These are phyloP conservation scores for Sciurus vulgaris DNA, from an alignment of 2,797 vertebrate genomes.

Conservation along the genomic window DNA sequence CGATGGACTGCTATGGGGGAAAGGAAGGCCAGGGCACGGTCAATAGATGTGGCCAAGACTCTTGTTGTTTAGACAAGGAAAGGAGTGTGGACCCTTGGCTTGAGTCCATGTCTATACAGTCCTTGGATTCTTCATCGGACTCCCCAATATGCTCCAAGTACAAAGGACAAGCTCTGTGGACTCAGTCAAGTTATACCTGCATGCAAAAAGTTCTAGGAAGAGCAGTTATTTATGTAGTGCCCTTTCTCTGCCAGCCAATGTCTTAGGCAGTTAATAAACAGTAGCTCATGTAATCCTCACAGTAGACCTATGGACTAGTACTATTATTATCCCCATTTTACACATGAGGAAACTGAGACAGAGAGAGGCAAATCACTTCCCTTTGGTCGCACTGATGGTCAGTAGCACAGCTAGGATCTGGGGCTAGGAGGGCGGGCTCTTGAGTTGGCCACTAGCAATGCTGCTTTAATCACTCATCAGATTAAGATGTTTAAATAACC, in stretches of 20 bases:
- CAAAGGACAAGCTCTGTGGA: neutral
- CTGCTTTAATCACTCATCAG: neutral
- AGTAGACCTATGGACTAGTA: neutral
- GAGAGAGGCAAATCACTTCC: neutral
- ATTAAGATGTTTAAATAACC: constrained; percentile 55
- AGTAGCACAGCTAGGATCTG: neutral
- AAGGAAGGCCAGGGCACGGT: neutral
- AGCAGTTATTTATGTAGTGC: neutral
- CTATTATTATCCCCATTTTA: neutral
- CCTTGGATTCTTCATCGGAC: neutral
- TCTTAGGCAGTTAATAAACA: constrained; percentile 26
- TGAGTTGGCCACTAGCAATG: neutral
- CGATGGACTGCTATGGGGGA: neutral
- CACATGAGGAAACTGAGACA: constrained; percentile 46
- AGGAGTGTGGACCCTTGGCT: neutral
- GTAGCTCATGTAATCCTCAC: neutral
- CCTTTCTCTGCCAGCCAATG: neutral
- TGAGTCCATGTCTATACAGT: neutral
- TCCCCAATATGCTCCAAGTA: neutral
- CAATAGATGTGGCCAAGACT: neutral
- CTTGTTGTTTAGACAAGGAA: neutral
- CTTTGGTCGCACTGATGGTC: neutral
- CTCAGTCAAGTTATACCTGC: neutral
- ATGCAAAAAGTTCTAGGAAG: neutral
- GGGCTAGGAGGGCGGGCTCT: neutral